These are phyloP conservation scores for Seriola rivoliana DNA, from an alignment of 2,113 vertebrate species.

Conservation along the genomic window DNA sequence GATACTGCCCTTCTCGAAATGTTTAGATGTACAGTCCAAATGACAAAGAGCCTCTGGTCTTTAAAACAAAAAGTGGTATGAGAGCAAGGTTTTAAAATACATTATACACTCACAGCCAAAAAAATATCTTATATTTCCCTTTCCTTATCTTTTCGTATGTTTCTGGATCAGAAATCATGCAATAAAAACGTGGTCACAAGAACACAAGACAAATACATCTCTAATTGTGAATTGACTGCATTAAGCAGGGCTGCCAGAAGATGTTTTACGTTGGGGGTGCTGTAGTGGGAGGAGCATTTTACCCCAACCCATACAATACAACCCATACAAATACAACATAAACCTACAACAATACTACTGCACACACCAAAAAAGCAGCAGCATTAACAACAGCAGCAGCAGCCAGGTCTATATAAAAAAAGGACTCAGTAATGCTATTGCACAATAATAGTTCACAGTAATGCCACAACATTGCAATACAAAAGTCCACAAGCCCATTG, in stretches of 20 bases:
- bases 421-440: too few species aligned
- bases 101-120: not conserved
- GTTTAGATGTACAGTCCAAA: constrained; percentile 47
- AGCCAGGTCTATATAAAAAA: too few species aligned
- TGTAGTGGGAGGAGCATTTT: too few species aligned
- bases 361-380: too few species aligned
- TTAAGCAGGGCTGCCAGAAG: not conserved
- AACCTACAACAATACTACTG: too few species aligned
- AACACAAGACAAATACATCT: not conserved
- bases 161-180: not conserved
- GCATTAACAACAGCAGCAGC: too few species aligned
- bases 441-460: too few species aligned
- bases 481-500: too few species aligned
- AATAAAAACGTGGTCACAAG: not conserved
- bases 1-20: constrained; percentile 50
- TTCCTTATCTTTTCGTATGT: not conserved
- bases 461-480: too few species aligned
- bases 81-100: not conserved
- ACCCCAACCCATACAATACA: too few species aligned
- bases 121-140: not conserved
- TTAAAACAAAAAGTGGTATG: not conserved
- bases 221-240: not conserved
- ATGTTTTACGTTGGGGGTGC: too few species aligned
- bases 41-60: constrained; percentile 32
- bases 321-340: too few species aligned